Evolutionary conservation across 2,113 vertebrate species (phyloP).

Genomic region (Bufo bufo): DNA sequence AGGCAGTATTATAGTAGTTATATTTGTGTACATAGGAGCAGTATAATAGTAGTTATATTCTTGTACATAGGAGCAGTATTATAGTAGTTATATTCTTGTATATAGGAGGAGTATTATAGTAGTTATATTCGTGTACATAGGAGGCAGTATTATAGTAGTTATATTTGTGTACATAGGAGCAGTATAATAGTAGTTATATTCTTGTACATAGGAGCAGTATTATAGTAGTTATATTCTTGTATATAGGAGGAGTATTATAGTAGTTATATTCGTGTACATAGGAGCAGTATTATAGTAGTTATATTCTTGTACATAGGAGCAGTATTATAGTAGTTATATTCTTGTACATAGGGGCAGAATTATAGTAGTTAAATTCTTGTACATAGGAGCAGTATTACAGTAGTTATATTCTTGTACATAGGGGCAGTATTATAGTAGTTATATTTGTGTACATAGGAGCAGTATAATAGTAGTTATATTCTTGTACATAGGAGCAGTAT

Average conservation of each 20-base stretch:
- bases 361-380: background rate
- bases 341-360: background rate
- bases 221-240: background rate
- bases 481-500: background rate
- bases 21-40: background rate
- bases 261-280: background rate
- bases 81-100: background rate
- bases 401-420: background rate
- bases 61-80: background rate
- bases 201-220: background rate
- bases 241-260: background rate
- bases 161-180: background rate
- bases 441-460: background rate
- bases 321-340: slow-evolving; percentile 1
- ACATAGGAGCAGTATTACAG: background rate
- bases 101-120: background rate
- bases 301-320: background rate
- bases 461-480: background rate
- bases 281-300: background rate
- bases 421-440: background rate
- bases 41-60: background rate
- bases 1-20: background rate
- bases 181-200: background rate
- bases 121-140: background rate
- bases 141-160: background rate